Base-by-base conservation (phyloP, 2,888 invertebrate species). In the Choreutis nemorana region DNA sequence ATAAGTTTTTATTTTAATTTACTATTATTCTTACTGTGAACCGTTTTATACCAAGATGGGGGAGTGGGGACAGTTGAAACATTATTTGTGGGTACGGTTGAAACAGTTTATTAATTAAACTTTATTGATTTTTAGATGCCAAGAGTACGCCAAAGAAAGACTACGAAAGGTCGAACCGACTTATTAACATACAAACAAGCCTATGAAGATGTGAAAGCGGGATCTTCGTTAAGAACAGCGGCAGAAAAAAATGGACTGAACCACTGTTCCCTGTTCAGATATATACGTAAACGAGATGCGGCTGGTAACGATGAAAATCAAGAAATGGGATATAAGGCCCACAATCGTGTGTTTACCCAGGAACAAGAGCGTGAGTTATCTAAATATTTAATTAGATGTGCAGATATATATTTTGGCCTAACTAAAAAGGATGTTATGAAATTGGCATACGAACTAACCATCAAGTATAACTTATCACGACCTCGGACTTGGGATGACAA, bases 401-500 rank as follows among this genome's bases (percentile, higher is more conserved):
- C 33, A n/a, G 30, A 33, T 9, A 29, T 30, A 11, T 33, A 33
- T 23, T 33, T 26, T 25, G 32, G 32, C 14, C 21, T 32, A 7
- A 7, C 32, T 14, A 8, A 20, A 20, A 32, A 25, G 29, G 25
- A 32, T 14, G 29, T 32, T 7, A 14, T 25, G 14, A 28, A 25
- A 24, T 23, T 31, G 9, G 23, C 16, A 10, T 28, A 15, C 9
- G 28, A 31, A n/a, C 14, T 32, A 10, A 9, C 25, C 8, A 10
- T 14, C 8, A 23, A 28, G 20, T 28, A 32, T 14, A 22, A 28
- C 15, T 14, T 32, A 14, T 21, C 13, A n/a, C 10, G 12, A 14
- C 25, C 25, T 20, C 9, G 5, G 16, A 26, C 23, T 20, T 30
- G 33, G 30, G 12, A 11, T 9, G 16, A 29, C 14, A 29, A 33